A percentile compares a stretch with the other conserved stretches of the same genome.
Conservation (phyloP, 2,888 invertebrate genomes). For the Cryptocheilus praepositus region DNA sequence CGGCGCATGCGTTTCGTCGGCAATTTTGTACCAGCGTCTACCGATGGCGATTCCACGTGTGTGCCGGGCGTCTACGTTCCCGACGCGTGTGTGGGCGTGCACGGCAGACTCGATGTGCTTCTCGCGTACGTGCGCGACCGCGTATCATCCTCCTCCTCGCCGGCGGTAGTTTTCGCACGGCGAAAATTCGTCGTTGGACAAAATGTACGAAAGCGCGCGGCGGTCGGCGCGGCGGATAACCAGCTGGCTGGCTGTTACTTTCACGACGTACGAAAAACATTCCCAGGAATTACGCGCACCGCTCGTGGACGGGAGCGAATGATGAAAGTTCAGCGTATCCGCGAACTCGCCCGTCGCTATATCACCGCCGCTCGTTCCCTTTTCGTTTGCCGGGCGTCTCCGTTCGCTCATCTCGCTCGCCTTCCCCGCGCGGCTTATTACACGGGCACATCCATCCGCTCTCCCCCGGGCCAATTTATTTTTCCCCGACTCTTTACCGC, state of each 20-base stretch:
- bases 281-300: constrained; percentile 27
- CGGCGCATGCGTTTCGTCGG: constrained; percentile 16
- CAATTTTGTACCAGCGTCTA: not conserved
- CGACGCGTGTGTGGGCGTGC: constrained; percentile 8
- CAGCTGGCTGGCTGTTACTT: constrained; percentile 32
- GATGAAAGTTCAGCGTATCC: constrained; percentile 32
- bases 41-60: not conserved
- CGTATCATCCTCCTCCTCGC: not conserved
- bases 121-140: too few species aligned
- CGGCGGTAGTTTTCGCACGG: constrained; percentile 16
- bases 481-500: constrained; percentile 6
- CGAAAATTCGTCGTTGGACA: constrained; percentile 30
- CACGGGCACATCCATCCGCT: constrained; percentile 6
- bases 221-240: constrained; percentile 23
- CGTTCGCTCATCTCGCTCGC: not conserved
- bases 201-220: constrained; percentile 29
- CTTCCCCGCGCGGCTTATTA: constrained; percentile 13
- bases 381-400: not conserved
- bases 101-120: constrained; percentile 3
- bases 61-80: constrained; percentile 4
- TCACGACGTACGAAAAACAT: constrained; percentile 34
- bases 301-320: constrained; percentile 12
- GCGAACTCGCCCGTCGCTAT: constrained; percentile 10
- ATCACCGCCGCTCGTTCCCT: not conserved
- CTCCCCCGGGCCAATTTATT: constrained; percentile 17